phyloP scores from a whole-genome alignment of 2,888 invertebrate genomes.

The Pterostichus madidus region DNA sequence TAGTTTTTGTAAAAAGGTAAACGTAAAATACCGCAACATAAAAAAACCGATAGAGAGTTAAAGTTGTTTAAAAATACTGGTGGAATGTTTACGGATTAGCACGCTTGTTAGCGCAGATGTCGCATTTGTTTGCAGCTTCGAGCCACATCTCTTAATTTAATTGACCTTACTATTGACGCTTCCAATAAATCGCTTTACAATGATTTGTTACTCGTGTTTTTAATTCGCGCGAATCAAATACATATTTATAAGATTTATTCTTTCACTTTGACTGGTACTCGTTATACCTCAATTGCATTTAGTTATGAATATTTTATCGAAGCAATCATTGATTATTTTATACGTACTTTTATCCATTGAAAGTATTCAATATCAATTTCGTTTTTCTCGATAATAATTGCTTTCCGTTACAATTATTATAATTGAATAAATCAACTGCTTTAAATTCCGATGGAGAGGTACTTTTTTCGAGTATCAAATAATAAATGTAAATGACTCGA shows the following conservation, averaged over 20 bases:
- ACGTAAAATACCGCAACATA: not conserved
- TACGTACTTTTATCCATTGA: slow-evolving; percentile 34
- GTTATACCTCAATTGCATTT: slow-evolving; percentile 44
- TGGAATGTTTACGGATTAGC: not conserved
- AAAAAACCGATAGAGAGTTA: not conserved
- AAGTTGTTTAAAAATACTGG: slow-evolving; percentile 2
- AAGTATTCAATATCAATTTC: slow-evolving; percentile 42
- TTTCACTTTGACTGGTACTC: slow-evolving; percentile 23
- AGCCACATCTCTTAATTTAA: not conserved
- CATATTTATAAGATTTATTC: slow-evolving; percentile 38
- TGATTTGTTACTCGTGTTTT: slow-evolving; percentile 20
- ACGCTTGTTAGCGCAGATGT: slow-evolving; percentile 9
- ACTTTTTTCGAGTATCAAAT: slow-evolving; percentile 47
- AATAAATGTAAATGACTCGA: slow-evolving; percentile 36
- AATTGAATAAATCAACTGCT: slow-evolving; percentile 43
- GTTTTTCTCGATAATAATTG: slow-evolving; percentile 21
- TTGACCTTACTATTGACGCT: slow-evolving; percentile 15
- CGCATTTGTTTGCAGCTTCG: slow-evolving; percentile 2
- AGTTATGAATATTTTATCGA: slow-evolving; percentile 36
- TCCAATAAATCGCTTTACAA: slow-evolving; percentile 19
- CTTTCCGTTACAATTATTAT: slow-evolving; percentile 12
- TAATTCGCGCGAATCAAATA: not conserved
- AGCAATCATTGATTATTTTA: slow-evolving; percentile 49
- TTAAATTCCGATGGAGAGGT: slow-evolving; percentile 18
- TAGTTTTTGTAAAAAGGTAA: not conserved